Evolutionary conservation across 1,140 invertebrate species (phyloP).

Genomic region (Apis dorsata): DNA sequence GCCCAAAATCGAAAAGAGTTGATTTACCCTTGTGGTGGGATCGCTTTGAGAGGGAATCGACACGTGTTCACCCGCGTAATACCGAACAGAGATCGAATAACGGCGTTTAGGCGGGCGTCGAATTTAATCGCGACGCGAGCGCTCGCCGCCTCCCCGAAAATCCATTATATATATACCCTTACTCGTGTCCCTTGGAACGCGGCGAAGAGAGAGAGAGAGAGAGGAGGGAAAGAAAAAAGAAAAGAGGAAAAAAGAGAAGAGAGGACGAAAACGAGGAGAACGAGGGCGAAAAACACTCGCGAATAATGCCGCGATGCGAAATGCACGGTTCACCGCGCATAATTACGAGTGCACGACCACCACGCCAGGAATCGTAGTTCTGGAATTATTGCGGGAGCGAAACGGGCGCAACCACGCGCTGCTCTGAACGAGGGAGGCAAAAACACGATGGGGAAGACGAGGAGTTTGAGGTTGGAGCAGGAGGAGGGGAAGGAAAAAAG

Average conservation of each 20-base stretch:
- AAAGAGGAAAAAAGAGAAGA: not conserved
- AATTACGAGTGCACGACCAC: conserved; percentile 62
- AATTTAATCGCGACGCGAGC: conserved; percentile 50
- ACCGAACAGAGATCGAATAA: conserved; percentile 41
- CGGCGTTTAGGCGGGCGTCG: conserved; percentile 45
- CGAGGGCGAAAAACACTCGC: conserved; percentile 54
- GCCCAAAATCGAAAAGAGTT: not conserved
- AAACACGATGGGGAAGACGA: conserved; percentile 29
- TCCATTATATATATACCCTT: conserved; percentile 48
- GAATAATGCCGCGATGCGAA: conserved; percentile 64
- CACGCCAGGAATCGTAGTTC: conserved; percentile 36
- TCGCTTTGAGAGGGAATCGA: conserved; percentile 36
- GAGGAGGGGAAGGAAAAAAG: too few species aligned
- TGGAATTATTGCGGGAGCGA: conserved; percentile 59
- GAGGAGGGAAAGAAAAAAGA: not conserved
- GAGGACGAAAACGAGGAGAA: not conserved
- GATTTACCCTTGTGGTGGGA: not conserved
- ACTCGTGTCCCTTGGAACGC: not conserved
- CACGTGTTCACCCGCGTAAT: conserved; percentile 18
- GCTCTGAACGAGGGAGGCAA: conserved; percentile 37
- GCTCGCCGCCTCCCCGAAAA: conserved; percentile 26
- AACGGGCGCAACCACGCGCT: conserved; percentile 47
- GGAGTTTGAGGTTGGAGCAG: too few species aligned
- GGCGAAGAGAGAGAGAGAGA: not conserved
- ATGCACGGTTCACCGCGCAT: conserved; percentile 65